Base-by-base conservation (phyloP, 2,113 vertebrate species). In the Dipodomys merriami region DNA sequence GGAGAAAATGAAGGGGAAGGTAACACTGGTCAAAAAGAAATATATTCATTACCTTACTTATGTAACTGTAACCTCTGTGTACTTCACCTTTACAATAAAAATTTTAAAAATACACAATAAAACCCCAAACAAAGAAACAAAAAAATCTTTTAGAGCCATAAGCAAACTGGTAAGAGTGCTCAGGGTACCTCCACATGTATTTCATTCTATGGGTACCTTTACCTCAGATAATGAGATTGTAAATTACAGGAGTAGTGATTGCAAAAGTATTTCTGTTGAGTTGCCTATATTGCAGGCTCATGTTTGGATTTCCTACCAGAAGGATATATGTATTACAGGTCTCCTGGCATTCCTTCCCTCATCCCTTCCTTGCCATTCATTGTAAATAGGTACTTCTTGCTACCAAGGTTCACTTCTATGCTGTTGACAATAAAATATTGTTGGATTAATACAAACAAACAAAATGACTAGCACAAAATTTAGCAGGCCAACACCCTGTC, bases 351-450 rank as follows among this genome's bases (percentile, higher is more conserved):
- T 29, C 22, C 57, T 69, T 78, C 27, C 11, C 6, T 18, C 33
- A 22, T 23, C 12, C 23, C 65, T 77, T 67, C 46, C 44, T 65
- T 77, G 49, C 20, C 5, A 1, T 77, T 88, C 25, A 78, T 44
- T 94, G 79, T 95, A 96, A 95, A 97, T 78, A 95, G 76, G 7
- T 96, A 86, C 44, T 95, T 86, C 89, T 96, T 97, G 93, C 86
- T 96, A 96, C 9, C 67, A 97, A 93, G 95, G 91, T 96, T 97
- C 86, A 91, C 83, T 97, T 91, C 96, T 96, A 69, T 96, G 94
- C 89, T 95, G 35, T 86, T 95, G 80, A 90, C 44, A 98, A 98
- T 98, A 98, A 97, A 98, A 81, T 94, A 86, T 95, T 95, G 71
- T 83, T 94, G 92, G 94, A 97, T 85, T 64, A 25, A 39, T 39